These are phyloP conservation scores for Scaptomyza caliginosa DNA, from an alignment of 2,888 invertebrate genomes.

Conservation along the genomic window DNA sequence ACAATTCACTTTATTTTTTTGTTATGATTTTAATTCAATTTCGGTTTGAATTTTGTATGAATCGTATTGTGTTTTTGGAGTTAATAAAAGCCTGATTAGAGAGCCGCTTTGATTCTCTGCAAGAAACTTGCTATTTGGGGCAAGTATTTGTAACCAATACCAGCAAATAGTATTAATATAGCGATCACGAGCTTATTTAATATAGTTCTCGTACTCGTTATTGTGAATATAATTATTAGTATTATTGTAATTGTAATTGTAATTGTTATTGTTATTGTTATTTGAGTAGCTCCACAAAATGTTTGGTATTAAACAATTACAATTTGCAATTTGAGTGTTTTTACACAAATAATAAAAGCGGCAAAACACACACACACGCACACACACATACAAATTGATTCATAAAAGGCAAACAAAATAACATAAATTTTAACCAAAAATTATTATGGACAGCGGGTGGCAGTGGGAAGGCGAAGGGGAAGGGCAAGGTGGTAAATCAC, in stretches of 20 bases:
- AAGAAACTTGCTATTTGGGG: too few relatives aligned
- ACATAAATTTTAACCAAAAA: conserved; percentile 6
- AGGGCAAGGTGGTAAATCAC: too few relatives aligned
- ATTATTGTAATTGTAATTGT: too few relatives aligned
- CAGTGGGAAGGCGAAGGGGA: neutral
- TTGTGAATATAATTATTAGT: neutral
- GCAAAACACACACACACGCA: neutral
- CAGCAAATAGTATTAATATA: neutral
- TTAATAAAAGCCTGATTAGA: too few relatives aligned
- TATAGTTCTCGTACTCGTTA: neutral
- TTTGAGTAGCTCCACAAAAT: conserved; percentile 1
- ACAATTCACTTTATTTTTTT: neutral
- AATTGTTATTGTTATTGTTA: neutral
- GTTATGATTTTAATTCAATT: neutral
- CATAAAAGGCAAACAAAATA: conserved; percentile 7
- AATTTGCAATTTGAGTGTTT: conserved; percentile 1
- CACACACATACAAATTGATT: too few relatives aligned
- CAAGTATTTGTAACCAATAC: neutral
- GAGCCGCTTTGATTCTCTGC: too few relatives aligned
- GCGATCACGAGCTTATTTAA: neutral
- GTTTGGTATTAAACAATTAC: conserved; percentile 9
- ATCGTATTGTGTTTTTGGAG: too few relatives aligned
- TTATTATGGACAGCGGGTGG: too few relatives aligned
- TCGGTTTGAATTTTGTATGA: neutral
- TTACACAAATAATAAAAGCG: conserved; percentile 5